Evolutionary conservation across 2,797 vertebrate species (phyloP), one percentile per base, ranked within the genome.

Genomic region (Macroramphosus scolopax): DNA sequence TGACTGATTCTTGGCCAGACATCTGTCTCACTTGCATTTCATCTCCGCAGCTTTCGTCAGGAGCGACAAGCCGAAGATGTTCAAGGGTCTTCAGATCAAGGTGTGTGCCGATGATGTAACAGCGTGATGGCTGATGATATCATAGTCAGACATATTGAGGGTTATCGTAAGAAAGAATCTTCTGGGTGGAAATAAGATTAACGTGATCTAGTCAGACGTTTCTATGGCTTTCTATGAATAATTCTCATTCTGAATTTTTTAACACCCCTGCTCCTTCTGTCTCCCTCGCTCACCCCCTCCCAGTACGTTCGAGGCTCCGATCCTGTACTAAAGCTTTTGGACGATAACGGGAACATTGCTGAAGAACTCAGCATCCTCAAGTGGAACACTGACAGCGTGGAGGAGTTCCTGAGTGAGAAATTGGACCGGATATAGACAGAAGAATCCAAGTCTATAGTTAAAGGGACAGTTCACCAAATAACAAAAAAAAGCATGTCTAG

Each of bases 341-440:
- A 99, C 5, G 93, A 98, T 73, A 91, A 72, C 42, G 97, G 97
- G 94, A 98, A 98, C 93, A 97, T 99, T 32, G 93, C 94, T 66
- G 96, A 99, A 75, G 97, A 99, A 47, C 89, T 99, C 62, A 99
- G 96, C 91, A 99, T 99, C 87, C 93, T 96, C 84, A 99, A 98
- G 75, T 98, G 97, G 96, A 99, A 99, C 84, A 99, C 96, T 1
- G 96, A 98, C 85, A 99, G 97, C 0, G 97, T 98, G 32, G 97
- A 99, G 82, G 97, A 99, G 86, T 99, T 98, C 77, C 84, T 99
- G 22, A 92, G 94, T 72, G 97, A 99, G 83, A 99, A 98, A 72
- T 80, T 99, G 64, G 93, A 97, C 2, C 91, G 89, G 48, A 75
- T 98, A 67, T 99, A 99, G 85, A 78, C 16, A 44, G 13, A 0